Evolutionary conservation across 37 sponge, comb jelly and placozoan species (phyloP), one percentile per base, ranked within the genome.

Genomic region (Geodia barretti): DNA sequence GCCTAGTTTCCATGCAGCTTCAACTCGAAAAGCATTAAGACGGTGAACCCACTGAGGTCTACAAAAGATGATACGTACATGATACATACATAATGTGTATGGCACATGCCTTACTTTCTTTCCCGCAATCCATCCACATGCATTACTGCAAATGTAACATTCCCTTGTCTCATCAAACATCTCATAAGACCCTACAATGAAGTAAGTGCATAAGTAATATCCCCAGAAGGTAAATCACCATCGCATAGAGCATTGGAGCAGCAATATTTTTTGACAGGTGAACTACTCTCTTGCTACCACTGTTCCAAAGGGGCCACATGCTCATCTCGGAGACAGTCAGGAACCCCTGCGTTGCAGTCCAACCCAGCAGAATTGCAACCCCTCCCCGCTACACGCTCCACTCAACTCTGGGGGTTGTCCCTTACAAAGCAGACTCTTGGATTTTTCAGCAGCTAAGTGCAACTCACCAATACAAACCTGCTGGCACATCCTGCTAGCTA

Each of bases 1-100:
- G 3, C 90, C 91, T 4, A 95, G 73, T 39, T 84, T 79, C 93
- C 93, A 92, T n/a, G 92, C 77, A 25, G 95, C 95, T 41, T 95
- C 94, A 38, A 92, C 87, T 25, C 87, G 79, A 37, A 73, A 77
- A 1, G 85, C 34, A 81, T 92, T 95, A 34, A 95, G 43, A 7
- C 60, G 35, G 26, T 78, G 73, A 58, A 76, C 47, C 95, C 94
- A 95, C 26, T 91, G 77, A 3, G 92, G 88, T 28, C 92, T 92
- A 71, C 37, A 68, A 17, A 72, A 41, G 0, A 40, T 1, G 2
- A n/a, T n/a, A n/a, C n/a, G n/a, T n/a, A n/a, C n/a, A 39, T 24
- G 14, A 39, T 30, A 28, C 25, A 68, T n/a, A 38, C 25, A 26
- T 65, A 65, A 23, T 25, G 8, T 29, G 67, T 29, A 17, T 65